Percentiles rank a stretch among this genome's conserved stretches.
Evolutionary conservation across 2,113 vertebrate species (phyloP).

Genomic region (Butorides virescens): DNA sequence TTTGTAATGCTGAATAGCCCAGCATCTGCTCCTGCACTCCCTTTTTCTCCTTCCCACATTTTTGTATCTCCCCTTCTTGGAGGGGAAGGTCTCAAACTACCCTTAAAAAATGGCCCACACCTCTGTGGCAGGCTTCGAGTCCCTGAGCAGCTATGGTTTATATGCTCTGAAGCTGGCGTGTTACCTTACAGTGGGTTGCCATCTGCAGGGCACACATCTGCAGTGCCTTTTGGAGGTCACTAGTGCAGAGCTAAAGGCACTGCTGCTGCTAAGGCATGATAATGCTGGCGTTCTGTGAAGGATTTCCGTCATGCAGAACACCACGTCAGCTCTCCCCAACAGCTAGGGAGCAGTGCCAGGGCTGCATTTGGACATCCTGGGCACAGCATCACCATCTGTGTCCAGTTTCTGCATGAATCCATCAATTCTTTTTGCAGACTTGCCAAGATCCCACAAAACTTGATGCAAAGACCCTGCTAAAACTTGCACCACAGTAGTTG

Average conservation of each 20-base stretch:
- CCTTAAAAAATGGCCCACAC: neutral
- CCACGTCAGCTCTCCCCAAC: neutral
- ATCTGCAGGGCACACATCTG: neutral
- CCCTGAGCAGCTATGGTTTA: neutral
- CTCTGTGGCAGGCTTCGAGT: neutral
- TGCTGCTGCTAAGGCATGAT: neutral
- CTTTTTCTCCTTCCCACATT: neutral
- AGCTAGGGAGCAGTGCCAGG: neutral
- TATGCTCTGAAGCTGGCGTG: neutral
- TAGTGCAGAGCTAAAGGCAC: neutral
- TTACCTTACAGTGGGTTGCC: neutral
- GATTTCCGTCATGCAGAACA: neutral
- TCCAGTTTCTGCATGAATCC: neutral
- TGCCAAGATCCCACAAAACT: neutral
- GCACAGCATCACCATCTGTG: neutral
- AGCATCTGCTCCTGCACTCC: neutral
- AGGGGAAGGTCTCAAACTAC: neutral
- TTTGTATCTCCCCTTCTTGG: fast-evolving
- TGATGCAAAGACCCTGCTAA: neutral
- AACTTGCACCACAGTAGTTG: neutral
- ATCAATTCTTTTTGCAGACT: neutral
- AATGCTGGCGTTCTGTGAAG: neutral
- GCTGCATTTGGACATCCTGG: neutral
- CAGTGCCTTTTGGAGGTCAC: neutral
- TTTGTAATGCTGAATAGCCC: neutral